Base-by-base conservation (phyloP, 2,113 vertebrate genomes). In the Mormoops blainvillei region DNA sequence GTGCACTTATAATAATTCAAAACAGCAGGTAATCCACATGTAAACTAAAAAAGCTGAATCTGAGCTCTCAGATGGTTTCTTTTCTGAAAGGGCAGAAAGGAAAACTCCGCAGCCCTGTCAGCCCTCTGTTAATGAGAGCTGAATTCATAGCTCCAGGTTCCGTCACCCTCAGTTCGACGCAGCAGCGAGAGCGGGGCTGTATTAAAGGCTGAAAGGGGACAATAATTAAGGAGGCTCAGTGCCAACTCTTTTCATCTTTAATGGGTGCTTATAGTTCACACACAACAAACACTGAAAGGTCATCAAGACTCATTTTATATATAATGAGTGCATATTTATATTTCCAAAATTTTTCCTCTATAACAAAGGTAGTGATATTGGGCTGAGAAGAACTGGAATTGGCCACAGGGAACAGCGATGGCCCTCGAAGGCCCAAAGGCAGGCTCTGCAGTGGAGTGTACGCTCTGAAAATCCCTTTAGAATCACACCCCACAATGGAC, bases 161-260 rank as follows among this genome's bases (percentile, higher is more conserved):
- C 88, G 48, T 90, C 98, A 98, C 97, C 84, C 68, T 98, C 97
- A 97, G 98, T 98, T 97, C 98, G 94, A 97, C 73, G 24, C 97
- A 95, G 97, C 97, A 97, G 97, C 93, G 96, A 98, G 97, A 98
- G 89, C 63, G 82, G 90, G 45, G 58, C 36, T 89, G 26, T 96
- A 98, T 96, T 97, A 97, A 98, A 98, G 95, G 63, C 94, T 97
- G 90, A 97, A 98, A 97, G 65, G 92, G 54, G 96, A 98, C 97
- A 97, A 98, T 98, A 98, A 98, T 98, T 98, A 98, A 95, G 96
- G 97, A 94, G 80, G 95, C 96, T 94, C 92, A 97, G 92, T 97
- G 96, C 95, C 98, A 98, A 93, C 98, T 98, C 96, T 87, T 98
- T 98, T 98, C 95, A 96, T 98, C 96, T 98, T 97, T 96, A 98